Evolutionary conservation across 2,113 vertebrate genomes (phyloP).

Genomic region (Phodopus roborovskii): DNA sequence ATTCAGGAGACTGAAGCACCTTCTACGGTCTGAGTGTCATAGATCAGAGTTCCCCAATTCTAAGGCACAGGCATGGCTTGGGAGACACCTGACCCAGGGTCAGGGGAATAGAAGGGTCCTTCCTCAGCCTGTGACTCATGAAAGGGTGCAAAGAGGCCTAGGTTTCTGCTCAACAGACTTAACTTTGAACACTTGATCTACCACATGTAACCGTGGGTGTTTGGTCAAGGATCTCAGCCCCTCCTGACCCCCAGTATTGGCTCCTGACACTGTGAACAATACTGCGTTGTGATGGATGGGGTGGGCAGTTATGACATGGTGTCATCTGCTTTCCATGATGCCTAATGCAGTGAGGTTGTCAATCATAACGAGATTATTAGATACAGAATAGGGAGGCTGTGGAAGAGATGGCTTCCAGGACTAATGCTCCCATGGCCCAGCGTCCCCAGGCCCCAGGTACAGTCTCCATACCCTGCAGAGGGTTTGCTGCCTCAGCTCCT

Average conservation of each 20-base stretch:
- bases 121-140: neutral
- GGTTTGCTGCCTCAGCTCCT: slow-evolving; percentile 84
- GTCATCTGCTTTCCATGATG: accelerated
- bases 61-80: neutral
- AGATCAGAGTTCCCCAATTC: neutral
- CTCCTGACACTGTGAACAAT: neutral
- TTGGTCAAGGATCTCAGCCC: neutral
- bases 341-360: accelerated
- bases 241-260: neutral
- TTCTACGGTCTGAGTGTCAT: accelerated
- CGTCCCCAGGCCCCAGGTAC: neutral
- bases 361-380: neutral
- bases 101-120: accelerated
- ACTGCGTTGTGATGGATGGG: accelerated
- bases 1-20: neutral
- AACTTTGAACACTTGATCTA: neutral
- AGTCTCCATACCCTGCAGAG: slow-evolving; percentile 87
- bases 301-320: accelerated
- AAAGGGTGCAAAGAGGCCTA: neutral
- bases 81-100: neutral
- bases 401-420: neutral
- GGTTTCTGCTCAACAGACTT: neutral
- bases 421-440: neutral
- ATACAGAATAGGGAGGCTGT: neutral
- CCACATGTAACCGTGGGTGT: neutral